Evolutionary conservation across 2,113 vertebrate species (phyloP), one percentile per base, ranked within the genome.

Genomic region (Acrocephalus kingi): DNA sequence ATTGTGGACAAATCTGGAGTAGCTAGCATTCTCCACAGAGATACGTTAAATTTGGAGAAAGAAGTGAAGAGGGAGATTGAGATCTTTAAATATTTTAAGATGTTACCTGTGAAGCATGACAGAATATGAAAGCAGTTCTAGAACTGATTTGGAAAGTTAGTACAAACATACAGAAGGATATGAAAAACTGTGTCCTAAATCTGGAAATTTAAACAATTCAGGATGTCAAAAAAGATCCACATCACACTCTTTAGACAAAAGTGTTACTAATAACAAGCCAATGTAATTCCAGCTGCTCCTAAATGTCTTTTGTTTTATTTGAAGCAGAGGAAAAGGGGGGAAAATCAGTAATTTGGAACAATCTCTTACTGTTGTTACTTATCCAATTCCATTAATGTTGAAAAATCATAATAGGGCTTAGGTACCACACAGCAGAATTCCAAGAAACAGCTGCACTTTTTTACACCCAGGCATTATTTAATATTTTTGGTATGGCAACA

Each of bases 1-100:
- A 61, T 84, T 95, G n/a, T 77, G 84, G 76, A 97, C 77, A 39
- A 93, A 89, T 25, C 15, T 64, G 90, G 64, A 97, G 28, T 92
- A 97, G 77, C 83, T 87, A 95, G 15, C 15, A 82, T 78, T 95
- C 79, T 93, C 74, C 69, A 86, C 74, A 96, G 84, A 87, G 25
- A 33, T 88, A 84, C 30, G 4, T 46, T 84, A 93, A 49, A 92
- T 96, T 95, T 89, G 87, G 23, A 71, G 30, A 80, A 96, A 54
- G 23, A 93, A 92, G 10, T 28, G 6, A 85, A 92, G 13, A 30
- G 5, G 12, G 6, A 84, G 28, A 56, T 64, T 39, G 35, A 94
- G 75, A 61, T 64, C 48, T 84, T 81, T 33, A 91, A 88, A 86
- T 56, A 48, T 77, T 86, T 63, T 45, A 87, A 97, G 96, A 90